phyloP scores from a whole-genome alignment of 2,888 invertebrate genomes.

The Pollenia griseotomentosa region DNA sequence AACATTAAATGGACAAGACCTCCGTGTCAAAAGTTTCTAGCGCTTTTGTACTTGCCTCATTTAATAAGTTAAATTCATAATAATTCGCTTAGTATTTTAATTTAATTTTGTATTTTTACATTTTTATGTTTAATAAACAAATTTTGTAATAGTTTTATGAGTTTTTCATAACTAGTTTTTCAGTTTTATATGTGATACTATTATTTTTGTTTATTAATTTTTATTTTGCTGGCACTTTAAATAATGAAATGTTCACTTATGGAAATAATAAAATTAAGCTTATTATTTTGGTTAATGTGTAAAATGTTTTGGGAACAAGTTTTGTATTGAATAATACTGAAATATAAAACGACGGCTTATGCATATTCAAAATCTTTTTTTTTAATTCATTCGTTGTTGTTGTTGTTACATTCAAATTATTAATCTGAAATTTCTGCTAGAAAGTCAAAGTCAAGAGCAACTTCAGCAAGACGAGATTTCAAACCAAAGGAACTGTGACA shows the following conservation, averaged over 20 bases:
- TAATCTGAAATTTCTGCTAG: no score
- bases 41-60: neutral
- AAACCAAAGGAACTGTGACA: no score
- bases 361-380: no score
- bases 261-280: neutral
- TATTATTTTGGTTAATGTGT: no score
- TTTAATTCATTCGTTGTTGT: no score
- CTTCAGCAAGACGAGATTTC: no score
- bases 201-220: neutral
- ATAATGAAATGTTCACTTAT: neutral
- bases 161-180: slow-evolving; percentile 45
- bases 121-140: slow-evolving; percentile 38
- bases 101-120: neutral
- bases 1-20: neutral
- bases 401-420: no score
- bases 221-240: neutral
- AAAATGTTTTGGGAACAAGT: no score
- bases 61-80: slow-evolving; percentile 29
- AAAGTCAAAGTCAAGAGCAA: no score
- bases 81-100: slow-evolving; percentile 22
- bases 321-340: no score
- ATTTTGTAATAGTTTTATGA: slow-evolving; percentile 51
- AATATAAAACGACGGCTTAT: no score
- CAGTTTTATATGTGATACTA: neutral
- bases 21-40: slow-evolving; percentile 14